phyloP scores from a whole-genome alignment of 2,113 vertebrate genomes.

The Galeopterus variegatus region DNA sequence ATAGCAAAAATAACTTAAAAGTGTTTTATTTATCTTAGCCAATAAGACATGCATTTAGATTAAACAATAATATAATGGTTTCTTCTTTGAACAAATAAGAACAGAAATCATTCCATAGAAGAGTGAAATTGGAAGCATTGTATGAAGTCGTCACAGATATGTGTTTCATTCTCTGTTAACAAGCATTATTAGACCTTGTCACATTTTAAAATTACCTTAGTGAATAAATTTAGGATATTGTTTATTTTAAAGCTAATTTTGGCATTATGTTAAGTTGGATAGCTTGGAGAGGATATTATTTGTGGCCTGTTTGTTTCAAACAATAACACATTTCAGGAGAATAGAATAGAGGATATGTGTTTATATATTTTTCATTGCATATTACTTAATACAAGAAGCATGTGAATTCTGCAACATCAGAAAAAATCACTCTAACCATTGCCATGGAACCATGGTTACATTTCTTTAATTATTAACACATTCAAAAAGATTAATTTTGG shows the following conservation, averaged over 20 bases:
- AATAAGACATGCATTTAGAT: not conserved
- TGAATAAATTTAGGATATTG: not conserved
- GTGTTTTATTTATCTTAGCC: slow-evolving; percentile 34
- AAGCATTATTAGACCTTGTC: not conserved
- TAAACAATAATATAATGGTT: not conserved
- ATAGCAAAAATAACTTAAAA: slow-evolving; percentile 57
- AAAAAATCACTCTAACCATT: not conserved
- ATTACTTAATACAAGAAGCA: not conserved
- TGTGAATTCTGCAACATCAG: not conserved
- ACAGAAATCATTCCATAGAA: not conserved
- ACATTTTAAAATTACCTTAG: not conserved
- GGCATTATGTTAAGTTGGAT: too few relatives aligned
- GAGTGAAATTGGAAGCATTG: not conserved
- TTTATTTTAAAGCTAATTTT: not conserved
- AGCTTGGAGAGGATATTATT: too few relatives aligned
- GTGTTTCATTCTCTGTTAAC: not conserved
- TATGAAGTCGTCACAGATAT: not conserved
- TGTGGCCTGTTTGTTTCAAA: too few relatives aligned
- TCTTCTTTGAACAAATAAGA: slow-evolving; percentile 14
- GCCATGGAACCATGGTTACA: not conserved
- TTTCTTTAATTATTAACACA: not conserved
- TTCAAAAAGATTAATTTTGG: not conserved
- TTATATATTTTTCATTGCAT: not conserved
- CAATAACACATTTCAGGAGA: not conserved
- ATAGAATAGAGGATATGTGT: not conserved